A percentile compares a stretch with the other conserved stretches of the same genome.
phyloP scores from a whole-genome alignment of 1,140 invertebrate genomes.

The Piezodorus guildinii region DNA sequence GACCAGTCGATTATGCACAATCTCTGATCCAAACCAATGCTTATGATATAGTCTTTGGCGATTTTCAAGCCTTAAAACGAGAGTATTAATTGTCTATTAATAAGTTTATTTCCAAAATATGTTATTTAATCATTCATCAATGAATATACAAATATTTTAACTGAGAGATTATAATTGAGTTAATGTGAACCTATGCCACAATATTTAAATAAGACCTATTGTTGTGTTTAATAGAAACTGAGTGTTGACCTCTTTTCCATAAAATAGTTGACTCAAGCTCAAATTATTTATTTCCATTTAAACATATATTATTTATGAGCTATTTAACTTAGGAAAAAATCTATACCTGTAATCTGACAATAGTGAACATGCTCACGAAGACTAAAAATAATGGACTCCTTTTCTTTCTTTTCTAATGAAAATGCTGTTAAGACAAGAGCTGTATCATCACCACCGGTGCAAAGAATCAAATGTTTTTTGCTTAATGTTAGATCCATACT shows the following conservation, averaged over 20 bases:
- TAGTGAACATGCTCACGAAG: neutral
- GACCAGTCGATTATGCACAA: neutral
- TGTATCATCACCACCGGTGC: constrained; percentile 4
- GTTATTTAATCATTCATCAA: neutral
- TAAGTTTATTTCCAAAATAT: neutral
- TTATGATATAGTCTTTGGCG: neutral
- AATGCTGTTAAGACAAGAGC: constrained; percentile 19
- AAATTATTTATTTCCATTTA: neutral
- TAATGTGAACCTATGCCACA: too few species aligned
- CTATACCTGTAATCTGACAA: constrained; percentile 9
- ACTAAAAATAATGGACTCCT: neutral
- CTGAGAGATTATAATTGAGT: too few species aligned
- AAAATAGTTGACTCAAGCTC: neutral
- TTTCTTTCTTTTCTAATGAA: constrained; percentile 18
- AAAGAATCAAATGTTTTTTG: constrained; percentile 7
- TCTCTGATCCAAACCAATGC: neutral
- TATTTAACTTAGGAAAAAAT: neutral
- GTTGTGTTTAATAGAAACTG: neutral
- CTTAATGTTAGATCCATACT: neutral
- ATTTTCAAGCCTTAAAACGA: neutral
- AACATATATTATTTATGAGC: too few species aligned
- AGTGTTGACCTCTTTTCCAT: neutral
- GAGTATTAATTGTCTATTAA: neutral
- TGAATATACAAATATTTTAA: neutral
- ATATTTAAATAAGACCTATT: too few species aligned